Evolutionary conservation across 1,140 invertebrate species (phyloP), one percentile per base, ranked within the genome.

Genomic region (Pseudomyrmex sp.): DNA sequence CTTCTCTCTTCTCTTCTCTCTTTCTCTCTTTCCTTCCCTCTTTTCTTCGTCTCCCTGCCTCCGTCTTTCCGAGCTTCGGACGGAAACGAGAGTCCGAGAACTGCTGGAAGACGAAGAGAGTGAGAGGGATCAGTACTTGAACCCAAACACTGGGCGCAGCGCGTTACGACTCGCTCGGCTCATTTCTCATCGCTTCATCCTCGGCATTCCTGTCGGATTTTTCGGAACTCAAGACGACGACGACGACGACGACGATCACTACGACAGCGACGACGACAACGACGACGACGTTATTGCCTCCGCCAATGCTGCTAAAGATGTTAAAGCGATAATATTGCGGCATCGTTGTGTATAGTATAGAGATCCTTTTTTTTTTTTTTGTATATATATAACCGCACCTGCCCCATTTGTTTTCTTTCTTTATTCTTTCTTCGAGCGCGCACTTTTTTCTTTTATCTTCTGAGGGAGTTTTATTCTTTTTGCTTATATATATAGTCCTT

Each of bases 131-230:
- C 52, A 74, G 73, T 52, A 56, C 73, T 76, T 65, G 82, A 84
- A 84, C 65, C 75, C 75, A 84, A 84, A 84, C 74, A 84, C 75
- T 44, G 48, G 54, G 23, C 61, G 61, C 82, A 65, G 26, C 62
- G 72, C 70, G 62, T 77, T 66, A 69, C 75, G 75, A 80, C 65
- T 84, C 75, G 50, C 18, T 79, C 65, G 65, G 48, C 65, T 84
- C 75, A 74, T 69, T 68, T 76, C 82, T 75, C 73, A 76, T 75
- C 73, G 73, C 62, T 73, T 75, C 73, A 66, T 26, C 62, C 73
- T 77, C 68, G 50, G 73, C 76, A 83, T 83, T 77, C 46, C 73
- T 82, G 79, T 70, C 59, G 72, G 59, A 63, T 75, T 82, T 82
- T 82, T 82, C 72, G 79, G 48, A 75, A 63, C 70, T 50, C 52